Evolutionary conservation across 2,113 vertebrate species (phyloP).

Genomic region (Empidonax alnorum): DNA sequence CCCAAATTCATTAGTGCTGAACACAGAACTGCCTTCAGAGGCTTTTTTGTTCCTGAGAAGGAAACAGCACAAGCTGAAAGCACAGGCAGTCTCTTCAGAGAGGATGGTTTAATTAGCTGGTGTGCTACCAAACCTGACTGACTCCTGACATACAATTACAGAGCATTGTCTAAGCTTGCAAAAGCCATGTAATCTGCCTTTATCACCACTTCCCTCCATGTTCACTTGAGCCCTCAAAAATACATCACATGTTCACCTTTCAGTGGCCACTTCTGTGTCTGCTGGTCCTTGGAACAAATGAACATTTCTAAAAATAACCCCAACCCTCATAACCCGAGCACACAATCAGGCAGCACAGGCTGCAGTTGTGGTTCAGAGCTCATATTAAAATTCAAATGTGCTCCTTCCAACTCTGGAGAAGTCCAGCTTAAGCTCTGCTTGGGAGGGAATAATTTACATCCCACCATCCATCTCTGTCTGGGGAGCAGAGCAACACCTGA

Average conservation of each 20-base stretch:
- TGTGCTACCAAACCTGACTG: background rate
- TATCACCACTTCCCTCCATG: background rate
- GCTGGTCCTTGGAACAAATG: background rate
- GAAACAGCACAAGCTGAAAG: conserved; percentile 9
- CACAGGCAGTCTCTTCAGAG: background rate
- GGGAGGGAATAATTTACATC: background rate
- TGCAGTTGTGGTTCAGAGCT: background rate
- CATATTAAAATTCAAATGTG: background rate
- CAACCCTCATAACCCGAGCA: background rate
- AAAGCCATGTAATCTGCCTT: background rate
- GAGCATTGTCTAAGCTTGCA: conserved; percentile 10
- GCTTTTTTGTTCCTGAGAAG: background rate
- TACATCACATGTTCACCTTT: background rate
- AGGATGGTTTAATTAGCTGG: conserved; percentile 31
- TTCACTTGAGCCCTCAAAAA: background rate
- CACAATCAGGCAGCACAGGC: background rate
- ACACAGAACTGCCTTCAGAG: background rate
- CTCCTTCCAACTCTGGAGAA: background rate
- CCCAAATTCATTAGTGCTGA: background rate
- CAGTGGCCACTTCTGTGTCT: background rate
- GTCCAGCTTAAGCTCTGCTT: background rate
- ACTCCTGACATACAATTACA: conserved; percentile 18
- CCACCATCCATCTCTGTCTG: background rate
- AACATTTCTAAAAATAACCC: conserved; percentile 4
- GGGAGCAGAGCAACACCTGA: background rate